Evolutionary conservation across 2,797 vertebrate genomes (phyloP), one percentile per base, ranked within the genome.

Genomic region (Fistularia tabacaria): DNA sequence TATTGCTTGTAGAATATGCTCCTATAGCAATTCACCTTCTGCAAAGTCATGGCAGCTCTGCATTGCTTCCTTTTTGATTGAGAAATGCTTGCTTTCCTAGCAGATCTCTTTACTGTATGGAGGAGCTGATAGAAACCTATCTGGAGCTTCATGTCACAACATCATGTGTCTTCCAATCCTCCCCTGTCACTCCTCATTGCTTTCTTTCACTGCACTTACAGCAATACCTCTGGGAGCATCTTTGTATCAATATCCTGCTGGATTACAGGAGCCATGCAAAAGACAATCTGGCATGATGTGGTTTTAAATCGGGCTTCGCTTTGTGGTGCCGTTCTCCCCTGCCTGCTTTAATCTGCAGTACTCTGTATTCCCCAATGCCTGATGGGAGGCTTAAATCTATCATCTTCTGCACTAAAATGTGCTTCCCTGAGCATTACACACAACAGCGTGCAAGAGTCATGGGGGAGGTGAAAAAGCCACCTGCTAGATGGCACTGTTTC

Each of bases 401-500:
- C 84, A 84, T 85, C 77, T 79, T 85, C 69, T 81, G 82, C 76
- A 81, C 77, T 86, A 85, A 89, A 88, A 87, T 84, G 83, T 85
- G 85, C 83, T 81, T 89, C 78, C 81, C 73, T 80, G 81, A 80
- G 86, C 83, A 84, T 85, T 83, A 83, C 80, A 75, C 81, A 82
- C 67, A 86, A 82, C 76, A 77, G 79, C 80, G 73, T 58, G 51
- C 53, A 59, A 45, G 59, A 66, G 46, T 53, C 40, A 46, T 57
- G 46, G 49, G 8, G 36, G 46, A 52, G 38, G 61, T 53, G 57
- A 8, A 8, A n/a, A 14, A 71, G 57, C 56, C 38, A 53, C 80
- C 87, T 86, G 81, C 90, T 91, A 92, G 91, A 89, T 91, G 91
- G 90, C 90, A 91, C 87, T 91, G 90, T 92, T 90, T 88, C 62